phyloP scores from a whole-genome alignment of 2,797 vertebrate species.

The Phoxinus dragarum region DNA sequence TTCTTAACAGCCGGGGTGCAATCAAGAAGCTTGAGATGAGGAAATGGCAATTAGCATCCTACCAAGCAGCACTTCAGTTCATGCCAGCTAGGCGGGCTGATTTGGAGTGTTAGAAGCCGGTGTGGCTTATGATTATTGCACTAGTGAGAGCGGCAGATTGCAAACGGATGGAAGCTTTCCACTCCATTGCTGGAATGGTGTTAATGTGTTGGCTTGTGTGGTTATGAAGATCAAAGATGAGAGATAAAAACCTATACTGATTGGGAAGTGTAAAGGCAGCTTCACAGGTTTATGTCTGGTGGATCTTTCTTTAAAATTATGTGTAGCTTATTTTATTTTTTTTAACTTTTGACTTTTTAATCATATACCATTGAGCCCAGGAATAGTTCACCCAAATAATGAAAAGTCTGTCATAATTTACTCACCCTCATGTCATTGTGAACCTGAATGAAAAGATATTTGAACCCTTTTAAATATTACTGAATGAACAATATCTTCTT shows the following conservation, averaged over 20 bases:
- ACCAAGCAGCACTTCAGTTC: conserved; percentile 50
- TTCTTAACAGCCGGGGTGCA: conserved; percentile 51
- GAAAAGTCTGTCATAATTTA: neutral
- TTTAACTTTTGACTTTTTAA: neutral
- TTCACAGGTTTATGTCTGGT: neutral
- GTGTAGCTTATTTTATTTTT: neutral
- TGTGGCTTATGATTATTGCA: conserved; percentile 42
- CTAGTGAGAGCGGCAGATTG: conserved; percentile 22
- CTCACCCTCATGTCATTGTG: neutral
- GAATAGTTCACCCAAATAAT: neutral
- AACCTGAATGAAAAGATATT: neutral
- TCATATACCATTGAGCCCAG: neutral
- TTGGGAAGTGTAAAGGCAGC: neutral
- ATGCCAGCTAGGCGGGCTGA: conserved; percentile 33
- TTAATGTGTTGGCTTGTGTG: conserved; percentile 36
- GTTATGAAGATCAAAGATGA: conserved; percentile 6
- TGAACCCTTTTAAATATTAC: neutral
- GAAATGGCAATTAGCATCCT: conserved; percentile 60
- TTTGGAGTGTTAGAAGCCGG: conserved; percentile 32
- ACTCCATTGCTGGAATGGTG: conserved; percentile 10
- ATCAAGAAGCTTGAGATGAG: conserved; percentile 56
- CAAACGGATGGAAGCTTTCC: conserved; percentile 36
- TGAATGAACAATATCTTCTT: neutral
- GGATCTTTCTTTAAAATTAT: neutral
- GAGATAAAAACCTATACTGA: neutral